Percentiles rank a stretch among this genome's conserved stretches.
These are phyloP conservation scores for Drosophila cardini DNA, from an alignment of 1,140 invertebrate species.

Conservation along the genomic window DNA sequence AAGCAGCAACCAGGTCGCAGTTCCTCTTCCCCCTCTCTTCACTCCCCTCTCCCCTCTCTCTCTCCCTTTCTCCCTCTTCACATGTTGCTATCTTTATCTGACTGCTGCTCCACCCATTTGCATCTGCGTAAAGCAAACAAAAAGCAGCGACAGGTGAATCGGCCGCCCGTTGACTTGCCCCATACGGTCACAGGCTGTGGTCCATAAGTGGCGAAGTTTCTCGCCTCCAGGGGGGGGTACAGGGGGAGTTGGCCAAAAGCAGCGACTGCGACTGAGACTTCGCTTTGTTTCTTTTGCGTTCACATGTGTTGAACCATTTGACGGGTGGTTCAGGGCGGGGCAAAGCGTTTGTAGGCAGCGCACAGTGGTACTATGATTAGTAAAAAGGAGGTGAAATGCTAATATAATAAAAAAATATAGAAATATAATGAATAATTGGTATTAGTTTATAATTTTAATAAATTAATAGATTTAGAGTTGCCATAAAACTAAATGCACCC, in stretches of 20 bases:
- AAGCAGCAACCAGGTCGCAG: conserved; percentile 55
- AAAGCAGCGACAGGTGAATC: conserved; percentile 78
- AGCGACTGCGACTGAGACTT: conserved; percentile 11
- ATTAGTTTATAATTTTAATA: too few relatives aligned
- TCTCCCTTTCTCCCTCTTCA: background rate
- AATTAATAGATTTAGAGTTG: background rate
- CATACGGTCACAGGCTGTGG: conserved; percentile 55
- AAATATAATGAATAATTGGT: too few relatives aligned
- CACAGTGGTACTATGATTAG: conserved; percentile 24
- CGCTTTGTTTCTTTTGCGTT: conserved; percentile 53
- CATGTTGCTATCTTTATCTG: conserved; percentile 8
- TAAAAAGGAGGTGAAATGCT: background rate
- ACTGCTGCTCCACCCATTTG: conserved; percentile 51
- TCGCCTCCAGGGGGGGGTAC: background rate
- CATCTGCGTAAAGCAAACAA: conserved; percentile 75
- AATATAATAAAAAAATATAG: background rate
- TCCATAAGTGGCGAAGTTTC: background rate
- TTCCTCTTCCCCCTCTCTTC: background rate
- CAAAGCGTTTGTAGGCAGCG: conserved; percentile 13
- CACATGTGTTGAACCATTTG: conserved; percentile 60
- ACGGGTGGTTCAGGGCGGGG: conserved; percentile 61
- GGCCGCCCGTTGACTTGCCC: conserved; percentile 77
- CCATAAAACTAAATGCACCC: background rate
- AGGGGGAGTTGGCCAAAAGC: conserved; percentile 16
- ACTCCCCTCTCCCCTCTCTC: background rate